Evolutionary conservation across 2,113 vertebrate genomes (phyloP), one percentile per base, ranked within the genome.

Genomic region (Xiphophorus hellerii): DNA sequence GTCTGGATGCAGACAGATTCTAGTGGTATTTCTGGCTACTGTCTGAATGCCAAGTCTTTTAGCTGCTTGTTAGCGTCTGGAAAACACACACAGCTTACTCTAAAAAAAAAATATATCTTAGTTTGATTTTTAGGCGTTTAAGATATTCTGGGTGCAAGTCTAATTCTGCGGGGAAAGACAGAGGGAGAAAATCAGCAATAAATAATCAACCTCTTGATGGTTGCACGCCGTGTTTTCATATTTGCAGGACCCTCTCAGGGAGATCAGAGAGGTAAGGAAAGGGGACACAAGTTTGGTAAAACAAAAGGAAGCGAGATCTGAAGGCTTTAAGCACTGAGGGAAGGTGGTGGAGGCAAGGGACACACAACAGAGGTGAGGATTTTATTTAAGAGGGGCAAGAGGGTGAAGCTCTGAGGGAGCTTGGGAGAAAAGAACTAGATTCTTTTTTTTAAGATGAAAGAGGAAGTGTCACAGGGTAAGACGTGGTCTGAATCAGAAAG

Each of bases 121-220:
- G 74, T 84, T 72, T 81, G 78, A 82, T 92, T 92, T 84, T 58
- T 76, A 58, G 69, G 64, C 54, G 39, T 42, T 42, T 54, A 11
- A 63, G 76, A 62, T 5, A 31, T 88, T 94, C 90, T 89, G 92
- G 88, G 93, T 93, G 87, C 93, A 33, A 77, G 69, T 54, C 85
- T 27, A 68, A 25, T 3, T 67, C 66, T 75, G 74, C 66, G 31
- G 65, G 29, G 92, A 88, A 84, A 76, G 64, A 69, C 54, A 14
- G 61, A 39, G 85, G 69, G 80, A 83, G 82, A 93, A 94, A 94
- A 94, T 82, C 89, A 81, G 85, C 83, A 71, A 85, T 82, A 83
- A 91, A 90, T 92, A 92, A 94, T 93, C 87, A 80, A 84, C 82
- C 76, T 87, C 91, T 90, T 93, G 92, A 94, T 89, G 87, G 92